Percentiles rank a stretch among this genome's conserved stretches.
Evolutionary conservation across 2,888 invertebrate genomes (phyloP).

Genomic region (Scelioninae gen. 2): DNA sequence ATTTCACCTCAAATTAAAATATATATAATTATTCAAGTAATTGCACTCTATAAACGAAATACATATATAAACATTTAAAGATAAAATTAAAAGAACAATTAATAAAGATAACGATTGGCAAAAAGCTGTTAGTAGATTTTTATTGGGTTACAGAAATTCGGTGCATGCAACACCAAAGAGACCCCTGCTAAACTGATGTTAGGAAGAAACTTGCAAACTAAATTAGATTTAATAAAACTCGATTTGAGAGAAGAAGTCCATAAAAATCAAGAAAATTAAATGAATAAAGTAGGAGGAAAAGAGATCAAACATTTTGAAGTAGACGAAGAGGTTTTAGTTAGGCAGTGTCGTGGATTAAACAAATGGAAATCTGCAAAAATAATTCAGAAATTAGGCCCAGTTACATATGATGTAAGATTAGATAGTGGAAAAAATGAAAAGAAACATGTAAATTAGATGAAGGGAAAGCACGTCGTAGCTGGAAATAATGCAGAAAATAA

Average conservation of each 20-base stretch:
- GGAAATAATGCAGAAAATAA: too few species aligned
- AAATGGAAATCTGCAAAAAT: slow-evolving; percentile 6
- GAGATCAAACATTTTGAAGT: slow-evolving; percentile 6
- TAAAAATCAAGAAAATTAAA: slow-evolving; percentile 10
- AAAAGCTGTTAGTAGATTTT: slow-evolving; percentile 4
- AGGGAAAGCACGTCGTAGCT: background rate
- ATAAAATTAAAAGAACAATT: slow-evolving; percentile 21
- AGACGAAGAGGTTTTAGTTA: slow-evolving; percentile 28
- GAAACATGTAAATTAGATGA: slow-evolving; percentile 11
- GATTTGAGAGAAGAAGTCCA: background rate
- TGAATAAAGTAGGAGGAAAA: slow-evolving; percentile 7
- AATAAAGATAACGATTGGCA: background rate
- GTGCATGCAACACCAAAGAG: slow-evolving; percentile 39
- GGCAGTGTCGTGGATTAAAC: slow-evolving; percentile 18
- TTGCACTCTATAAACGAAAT: too few species aligned
- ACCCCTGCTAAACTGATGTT: slow-evolving; percentile 46
- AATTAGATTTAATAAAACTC: slow-evolving; percentile 3
- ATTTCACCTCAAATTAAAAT: too few species aligned
- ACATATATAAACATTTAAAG: slow-evolving; percentile 60
- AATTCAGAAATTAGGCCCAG: slow-evolving; percentile 8
- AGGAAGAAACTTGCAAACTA: slow-evolving; percentile 24
- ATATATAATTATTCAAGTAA: too few species aligned
- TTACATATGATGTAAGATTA: slow-evolving; percentile 10
- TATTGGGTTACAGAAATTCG: slow-evolving; percentile 32
- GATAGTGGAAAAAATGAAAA: background rate